Evolutionary conservation across 2,113 vertebrate species (phyloP), one percentile per base, ranked within the genome.

Genomic region (Notarius quadriscutis): DNA sequence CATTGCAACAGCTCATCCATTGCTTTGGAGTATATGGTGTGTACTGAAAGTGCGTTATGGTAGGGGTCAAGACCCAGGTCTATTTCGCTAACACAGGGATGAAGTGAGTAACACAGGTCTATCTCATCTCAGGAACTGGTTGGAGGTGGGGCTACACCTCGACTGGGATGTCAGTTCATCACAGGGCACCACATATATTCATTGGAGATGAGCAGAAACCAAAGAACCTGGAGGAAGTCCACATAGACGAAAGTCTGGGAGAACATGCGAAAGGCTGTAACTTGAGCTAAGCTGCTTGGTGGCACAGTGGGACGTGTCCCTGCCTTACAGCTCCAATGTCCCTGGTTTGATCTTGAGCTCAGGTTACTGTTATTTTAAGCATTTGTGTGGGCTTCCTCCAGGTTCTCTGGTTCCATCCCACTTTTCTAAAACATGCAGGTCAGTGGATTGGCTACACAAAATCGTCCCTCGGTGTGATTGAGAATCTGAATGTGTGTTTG

Each of bases 11-110:
- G 58, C 86, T 67, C 50, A 78, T 87, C 48, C 71, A 77, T 63
- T 78, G 86, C 86, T 87, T 87, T 87, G 81, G 71, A 75, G 81
- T 74, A 25, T 7, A 2, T 4, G 72, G 18, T 22, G 41, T 25
- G 34, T 25, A 11, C 48, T 75, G 72, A 20, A 25, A 25, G 20
- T 22, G 18, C 51, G 41, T 51, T 50, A 22, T 25, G 72, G 27
- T 50, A 10, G 72, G 20, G 41, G 74, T 77, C 30, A 34, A 34
- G 67, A 17, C 20, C 34, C 48, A 22, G 0, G 50, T 55, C 50
- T n/a, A n/a, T 53, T 4, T 8, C 30, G 0, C 12, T 15, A 41
- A 17, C 15, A 17, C 12, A 14, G 71, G 30, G 27, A 48, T 72
- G 71, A 72, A 7, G 1, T 77, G 69, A 17, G 17, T 17, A 25